Conservation (phyloP, 2,888 invertebrate genomes). For the Microdon myrmicae region DNA sequence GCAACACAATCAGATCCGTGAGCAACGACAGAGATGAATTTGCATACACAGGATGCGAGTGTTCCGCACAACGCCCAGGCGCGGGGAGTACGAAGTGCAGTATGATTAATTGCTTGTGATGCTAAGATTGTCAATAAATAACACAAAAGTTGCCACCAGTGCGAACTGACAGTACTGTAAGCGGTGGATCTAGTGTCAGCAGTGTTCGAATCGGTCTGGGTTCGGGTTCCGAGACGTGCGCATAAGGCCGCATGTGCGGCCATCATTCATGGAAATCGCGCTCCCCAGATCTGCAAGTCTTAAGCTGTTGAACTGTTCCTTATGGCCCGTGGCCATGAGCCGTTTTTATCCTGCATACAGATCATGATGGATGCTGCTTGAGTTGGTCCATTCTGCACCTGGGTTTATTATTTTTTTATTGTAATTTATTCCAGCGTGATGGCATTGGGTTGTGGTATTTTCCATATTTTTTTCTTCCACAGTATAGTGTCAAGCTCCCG, state of each 20-base stretch:
- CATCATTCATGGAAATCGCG: conserved; percentile 50
- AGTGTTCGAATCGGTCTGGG: conserved; percentile 16
- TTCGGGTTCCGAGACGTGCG: conserved; percentile 21
- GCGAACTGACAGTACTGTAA: conserved; percentile 2
- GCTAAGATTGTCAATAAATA: conserved; percentile 50
- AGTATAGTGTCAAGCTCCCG: conserved; percentile 42
- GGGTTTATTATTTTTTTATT: conserved; percentile 36
- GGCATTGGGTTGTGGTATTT: conserved; percentile 10
- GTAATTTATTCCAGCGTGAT: conserved; percentile 47
- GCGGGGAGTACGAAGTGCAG: conserved; percentile 45
- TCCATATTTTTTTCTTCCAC: neutral
- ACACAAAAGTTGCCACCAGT: conserved; percentile 49
- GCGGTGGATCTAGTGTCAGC: conserved; percentile 1
- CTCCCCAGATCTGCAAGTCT: conserved; percentile 39
- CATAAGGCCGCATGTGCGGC: conserved; percentile 14
- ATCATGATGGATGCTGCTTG: conserved; percentile 41
- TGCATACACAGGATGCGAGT: conserved; percentile 32
- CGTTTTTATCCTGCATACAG: conserved; percentile 20
- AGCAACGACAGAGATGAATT: conserved; percentile 13
- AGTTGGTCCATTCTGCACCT: conserved; percentile 38
- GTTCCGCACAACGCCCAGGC: conserved; percentile 26
- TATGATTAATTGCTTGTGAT: conserved; percentile 51
- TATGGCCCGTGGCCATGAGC: conserved; percentile 11
- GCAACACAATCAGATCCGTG: conserved; percentile 27
- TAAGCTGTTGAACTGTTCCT: conserved; percentile 42